A percentile compares a stretch with the other conserved stretches of the same genome.
Evolutionary conservation across 30 jellyfish, hydroid and myxozoan species (phyloP).

Genomic region (Chrysaora quinquecirrha): DNA sequence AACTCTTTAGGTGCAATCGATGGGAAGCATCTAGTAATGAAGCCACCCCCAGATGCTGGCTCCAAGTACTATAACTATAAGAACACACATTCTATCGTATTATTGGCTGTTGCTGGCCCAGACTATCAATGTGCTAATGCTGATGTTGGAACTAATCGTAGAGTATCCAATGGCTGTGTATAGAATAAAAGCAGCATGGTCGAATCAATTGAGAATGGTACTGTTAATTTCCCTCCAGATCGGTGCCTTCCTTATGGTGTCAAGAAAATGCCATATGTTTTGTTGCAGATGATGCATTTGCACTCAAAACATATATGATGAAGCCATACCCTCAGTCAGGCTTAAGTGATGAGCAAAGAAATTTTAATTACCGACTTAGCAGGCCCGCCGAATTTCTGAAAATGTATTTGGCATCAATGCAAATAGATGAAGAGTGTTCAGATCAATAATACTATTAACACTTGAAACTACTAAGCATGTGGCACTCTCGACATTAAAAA

Average conservation of each 20-base stretch:
- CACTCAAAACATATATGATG: constrained; percentile 38
- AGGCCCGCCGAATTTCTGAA: constrained; percentile 25
- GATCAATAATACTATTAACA: not conserved
- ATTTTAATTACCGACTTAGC: not conserved
- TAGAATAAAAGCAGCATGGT: constrained; percentile 13
- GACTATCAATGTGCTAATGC: constrained; percentile 42
- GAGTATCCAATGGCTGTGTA: constrained; percentile 55
- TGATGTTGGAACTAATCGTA: constrained; percentile 52
- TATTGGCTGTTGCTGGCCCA: constrained; percentile 51
- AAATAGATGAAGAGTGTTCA: constrained; percentile 16
- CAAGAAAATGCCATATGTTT: constrained; percentile 9
- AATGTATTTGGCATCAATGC: constrained; percentile 26
- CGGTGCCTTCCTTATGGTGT: constrained; percentile 9
- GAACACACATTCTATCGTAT: constrained; percentile 14
- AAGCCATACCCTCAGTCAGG: constrained; percentile 32
- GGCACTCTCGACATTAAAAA: constrained; percentile 2
- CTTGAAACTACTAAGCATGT: constrained; percentile 9
- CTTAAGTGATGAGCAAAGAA: not conserved
- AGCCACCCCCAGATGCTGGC: constrained; percentile 34
- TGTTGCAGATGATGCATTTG: constrained; percentile 55
- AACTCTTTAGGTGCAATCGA: constrained; percentile 41
- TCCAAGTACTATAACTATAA: constrained; percentile 39
- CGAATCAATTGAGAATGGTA: constrained; percentile 30
- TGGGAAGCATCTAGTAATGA: constrained; percentile 34
- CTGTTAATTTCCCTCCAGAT: constrained; percentile 18